Evolutionary conservation across 2,113 vertebrate species (phyloP), one percentile per base, ranked within the genome.

Genomic region (Corythaixoides concolor): DNA sequence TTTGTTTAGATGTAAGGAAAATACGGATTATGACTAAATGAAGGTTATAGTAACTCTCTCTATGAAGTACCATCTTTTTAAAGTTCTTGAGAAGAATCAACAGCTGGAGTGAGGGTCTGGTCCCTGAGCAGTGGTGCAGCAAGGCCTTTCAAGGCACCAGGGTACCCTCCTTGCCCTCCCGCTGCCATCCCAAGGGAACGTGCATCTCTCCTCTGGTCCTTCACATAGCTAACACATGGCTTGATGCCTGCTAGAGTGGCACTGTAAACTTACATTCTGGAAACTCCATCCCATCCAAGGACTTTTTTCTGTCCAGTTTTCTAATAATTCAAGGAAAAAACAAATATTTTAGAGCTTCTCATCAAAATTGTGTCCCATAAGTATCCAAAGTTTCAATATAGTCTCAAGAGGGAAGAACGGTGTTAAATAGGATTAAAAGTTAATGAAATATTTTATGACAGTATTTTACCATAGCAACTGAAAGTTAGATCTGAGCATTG

Each of bases 381-480:
- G 41, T 83, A 85, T 82, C 35, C 50, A 72, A 43, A 90, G 35
- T 77, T 90, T 89, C 53, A 45, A 23, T 59, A 11, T 30, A 28
- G 50, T 56, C 93, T 86, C 56, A 64, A 63, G 87, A 67, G 75
- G 52, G n/a, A 59, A 66, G 30, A 77, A 88, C 0, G 8, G 76
- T 92, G 63, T 96, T 97, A 96, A 95, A 95, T 9, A 93, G 88
- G 88, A 97, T 97, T 97, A 97, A 97, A 98, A 97, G 91, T 96
- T 97, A 98, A 97, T 97, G 88, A 97, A 98, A 98, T 97, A 96
- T 94, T 97, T 97, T 95, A 96, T 86, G 59, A 87, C 41, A 90
- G 76, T 81, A 91, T 93, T 97, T 97, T 95, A 93, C 83, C 91
- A 93, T 69, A 96, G 85, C 58, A 97, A 97, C 97, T 93, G 81